A percentile compares a stretch with the other conserved stretches of the same genome.
These are phyloP conservation scores for Cataglyphis livida DNA, from an alignment of 2,888 invertebrate genomes.

Conservation along the genomic window DNA sequence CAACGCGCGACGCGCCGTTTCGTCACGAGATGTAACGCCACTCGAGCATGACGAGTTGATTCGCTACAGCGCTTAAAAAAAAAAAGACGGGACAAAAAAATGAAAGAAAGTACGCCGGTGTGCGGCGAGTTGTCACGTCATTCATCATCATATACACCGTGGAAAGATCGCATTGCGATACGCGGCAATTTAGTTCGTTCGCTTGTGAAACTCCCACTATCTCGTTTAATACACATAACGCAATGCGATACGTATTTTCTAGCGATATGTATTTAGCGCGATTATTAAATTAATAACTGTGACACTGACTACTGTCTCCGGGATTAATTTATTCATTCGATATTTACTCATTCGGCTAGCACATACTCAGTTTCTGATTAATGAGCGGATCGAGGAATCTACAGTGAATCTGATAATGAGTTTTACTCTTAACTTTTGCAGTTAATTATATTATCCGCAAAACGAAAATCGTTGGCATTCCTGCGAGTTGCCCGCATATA, in stretches of 20 bases:
- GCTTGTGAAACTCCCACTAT: slow-evolving; percentile 54
- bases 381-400: slow-evolving; percentile 12
- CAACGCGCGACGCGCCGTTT: slow-evolving; percentile 52
- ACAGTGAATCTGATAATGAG: neutral
- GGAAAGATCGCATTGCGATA: slow-evolving; percentile 64
- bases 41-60: slow-evolving; percentile 70
- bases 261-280: slow-evolving; percentile 20
- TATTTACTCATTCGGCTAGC: neutral
- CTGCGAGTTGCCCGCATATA: slow-evolving; percentile 16
- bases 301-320: slow-evolving; percentile 4
- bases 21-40: slow-evolving; percentile 60
- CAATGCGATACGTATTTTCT: slow-evolving; percentile 22
- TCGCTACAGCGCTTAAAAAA: slow-evolving; percentile 67
- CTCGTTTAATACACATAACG: slow-evolving; percentile 12
- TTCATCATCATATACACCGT: slow-evolving; percentile 66
- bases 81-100: slow-evolving; percentile 8
- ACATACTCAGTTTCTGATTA: neutral
- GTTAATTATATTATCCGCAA: slow-evolving; percentile 45
- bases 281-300: slow-evolving; percentile 26
- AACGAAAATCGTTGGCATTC: slow-evolving; percentile 28
- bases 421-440: slow-evolving; percentile 44
- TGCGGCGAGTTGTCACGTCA: slow-evolving; percentile 67
- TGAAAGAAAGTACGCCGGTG: slow-evolving; percentile 28
- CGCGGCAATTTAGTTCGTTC: slow-evolving; percentile 67
- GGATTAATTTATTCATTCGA: slow-evolving; percentile 8